Evolutionary conservation across 1,140 invertebrate genomes (phyloP), one percentile per base, ranked within the genome.

Genomic region (Oreohelix idahoensis): DNA sequence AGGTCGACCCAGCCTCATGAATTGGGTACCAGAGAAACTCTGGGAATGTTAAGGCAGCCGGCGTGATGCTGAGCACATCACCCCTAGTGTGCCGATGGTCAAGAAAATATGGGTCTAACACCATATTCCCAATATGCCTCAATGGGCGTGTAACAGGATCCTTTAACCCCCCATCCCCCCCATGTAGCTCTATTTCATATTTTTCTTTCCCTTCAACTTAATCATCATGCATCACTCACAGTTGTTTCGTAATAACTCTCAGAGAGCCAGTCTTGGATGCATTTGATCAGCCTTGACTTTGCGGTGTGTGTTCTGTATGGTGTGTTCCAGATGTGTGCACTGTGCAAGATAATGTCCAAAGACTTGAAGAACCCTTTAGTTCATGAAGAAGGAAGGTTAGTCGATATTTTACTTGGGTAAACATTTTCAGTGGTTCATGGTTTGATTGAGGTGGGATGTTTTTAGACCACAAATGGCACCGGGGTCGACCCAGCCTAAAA

Each of bases 371-470:
- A 89, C 77, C 89, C 88, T 45, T 79, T 89, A 32, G 66, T 86
- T 76, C 84, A 87, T 81, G 89, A 89, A 66, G 86, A 86, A 53
- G 89, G 89, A 39, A 88, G 89, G 89, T 89, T 78, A 36, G 79
- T 78, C 13, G 15, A 39, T 39, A 29, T 20, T 69, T 78, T n/a
- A 69, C 42, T n/a, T n/a, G n/a, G n/a, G n/a, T n/a, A n/a, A n/a
- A n/a, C n/a, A n/a, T n/a, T n/a, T n/a, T n/a, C n/a, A n/a, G n/a
- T n/a, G n/a, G n/a, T n/a, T n/a, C n/a, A n/a, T n/a, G n/a, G n/a
- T n/a, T n/a, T n/a, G n/a, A n/a, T n/a, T n/a, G n/a, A n/a, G n/a
- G n/a, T n/a, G n/a, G n/a, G n/a, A n/a, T n/a, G n/a, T n/a, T n/a
- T n/a, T n/a, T n/a, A n/a, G n/a, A n/a, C n/a, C n/a, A n/a, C n/a